These are phyloP conservation scores for Lithophane leautieri DNA, from an alignment of 2,888 invertebrate species.

Conservation along the genomic window DNA sequence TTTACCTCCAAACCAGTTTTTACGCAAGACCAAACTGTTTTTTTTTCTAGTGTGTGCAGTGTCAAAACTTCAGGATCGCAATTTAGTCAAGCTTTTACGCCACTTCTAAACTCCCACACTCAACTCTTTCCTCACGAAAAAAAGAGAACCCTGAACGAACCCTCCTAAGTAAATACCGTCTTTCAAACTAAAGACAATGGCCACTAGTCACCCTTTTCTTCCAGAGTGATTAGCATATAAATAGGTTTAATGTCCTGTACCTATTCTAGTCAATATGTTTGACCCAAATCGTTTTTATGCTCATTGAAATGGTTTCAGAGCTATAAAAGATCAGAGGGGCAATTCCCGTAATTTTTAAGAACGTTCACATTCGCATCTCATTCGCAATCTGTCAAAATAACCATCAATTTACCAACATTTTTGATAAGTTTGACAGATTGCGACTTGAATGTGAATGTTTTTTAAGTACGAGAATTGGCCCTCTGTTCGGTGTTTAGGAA, in stretches of 20 bases:
- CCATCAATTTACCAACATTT: too few relatives aligned
- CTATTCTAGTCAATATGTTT: slow-evolving; percentile 46
- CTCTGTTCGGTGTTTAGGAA: neutral
- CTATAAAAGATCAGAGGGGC: slow-evolving; percentile 20
- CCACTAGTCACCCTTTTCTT: slow-evolving; percentile 34
- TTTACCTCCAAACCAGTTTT: neutral
- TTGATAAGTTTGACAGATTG: too few relatives aligned
- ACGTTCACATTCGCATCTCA: too few relatives aligned
- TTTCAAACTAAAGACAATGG: slow-evolving; percentile 22
- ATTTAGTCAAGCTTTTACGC: neutral
- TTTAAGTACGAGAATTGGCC: too few relatives aligned
- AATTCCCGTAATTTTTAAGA: too few relatives aligned
- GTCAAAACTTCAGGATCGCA: too few relatives aligned
- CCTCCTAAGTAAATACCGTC: slow-evolving; percentile 27
- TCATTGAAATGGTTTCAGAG: slow-evolving; percentile 31
- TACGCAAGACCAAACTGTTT: neutral
- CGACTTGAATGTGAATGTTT: too few relatives aligned
- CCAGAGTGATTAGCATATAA: slow-evolving; percentile 46
- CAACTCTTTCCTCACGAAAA: neutral
- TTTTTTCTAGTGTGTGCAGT: neutral
- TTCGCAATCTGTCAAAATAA: too few relatives aligned
- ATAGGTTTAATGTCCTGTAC: slow-evolving; percentile 42
- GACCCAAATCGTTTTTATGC: slow-evolving; percentile 42
- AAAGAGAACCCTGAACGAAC: neutral
- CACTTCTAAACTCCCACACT: neutral